A percentile compares a stretch with the other conserved stretches of the same genome.
Evolutionary conservation across 2,113 vertebrate genomes (phyloP).

Genomic region (Atractosteus spatula): DNA sequence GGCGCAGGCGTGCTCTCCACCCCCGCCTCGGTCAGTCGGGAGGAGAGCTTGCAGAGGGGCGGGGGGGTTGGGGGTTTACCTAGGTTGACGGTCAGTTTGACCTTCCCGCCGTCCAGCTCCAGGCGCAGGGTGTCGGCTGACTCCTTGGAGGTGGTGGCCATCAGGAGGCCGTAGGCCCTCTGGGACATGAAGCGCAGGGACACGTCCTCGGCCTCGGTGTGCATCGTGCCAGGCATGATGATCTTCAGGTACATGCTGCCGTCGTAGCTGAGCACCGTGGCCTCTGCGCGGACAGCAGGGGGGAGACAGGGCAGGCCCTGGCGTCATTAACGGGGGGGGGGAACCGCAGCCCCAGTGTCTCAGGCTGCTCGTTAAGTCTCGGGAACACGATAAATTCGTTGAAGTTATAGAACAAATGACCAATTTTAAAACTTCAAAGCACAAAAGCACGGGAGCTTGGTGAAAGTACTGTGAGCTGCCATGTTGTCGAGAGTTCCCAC

Average conservation of each 20-base stretch:
- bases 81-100: slow-evolving; percentile 93
- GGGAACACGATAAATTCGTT: too few species aligned
- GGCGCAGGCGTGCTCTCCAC: not conserved
- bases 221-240: slow-evolving; percentile 75
- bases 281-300: slow-evolving; percentile 62
- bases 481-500: too few species aligned
- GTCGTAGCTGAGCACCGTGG: slow-evolving; percentile 87
- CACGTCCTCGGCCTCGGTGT: slow-evolving; percentile 91
- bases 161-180: slow-evolving; percentile 86
- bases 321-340: too few species aligned
- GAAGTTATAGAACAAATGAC: too few species aligned
- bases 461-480: too few species aligned
- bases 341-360: too few species aligned
- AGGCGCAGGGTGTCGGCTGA: slow-evolving; percentile 90
- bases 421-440: too few species aligned
- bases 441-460: too few species aligned
- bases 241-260: slow-evolving; percentile 95
- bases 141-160: slow-evolving; percentile 92
- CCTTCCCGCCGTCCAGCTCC: slow-evolving; percentile 87
- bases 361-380: too few species aligned
- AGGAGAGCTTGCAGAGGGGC: too few species aligned
- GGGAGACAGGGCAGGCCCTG: not conserved
- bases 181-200: slow-evolving; percentile 92
- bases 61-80: slow-evolving; percentile 66
- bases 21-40: too few species aligned